Evolutionary conservation across 2,888 invertebrate genomes (phyloP).

Genomic region (Ctenicera cuprea): DNA sequence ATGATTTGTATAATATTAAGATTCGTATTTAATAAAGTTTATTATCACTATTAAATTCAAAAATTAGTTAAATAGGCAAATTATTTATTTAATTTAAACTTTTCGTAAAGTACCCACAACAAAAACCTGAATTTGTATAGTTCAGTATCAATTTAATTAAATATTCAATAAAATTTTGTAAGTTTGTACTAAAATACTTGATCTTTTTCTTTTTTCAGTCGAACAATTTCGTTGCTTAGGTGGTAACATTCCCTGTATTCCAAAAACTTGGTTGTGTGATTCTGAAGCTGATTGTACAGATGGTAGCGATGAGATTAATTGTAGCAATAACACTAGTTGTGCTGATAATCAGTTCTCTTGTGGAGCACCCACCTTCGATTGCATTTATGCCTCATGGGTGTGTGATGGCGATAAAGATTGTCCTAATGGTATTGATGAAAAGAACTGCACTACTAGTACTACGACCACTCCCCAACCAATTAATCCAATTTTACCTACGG

Average conservation of each 20-base stretch:
- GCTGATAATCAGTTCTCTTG: conserved; percentile 4
- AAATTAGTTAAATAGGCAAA: no score
- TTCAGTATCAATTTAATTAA: no score
- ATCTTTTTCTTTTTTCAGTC: no score
- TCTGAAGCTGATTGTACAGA: conserved; percentile 84
- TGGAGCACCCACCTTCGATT: conserved; percentile 68
- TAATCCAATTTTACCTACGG: not conserved
- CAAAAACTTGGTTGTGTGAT: conserved; percentile 87
- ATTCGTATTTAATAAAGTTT: no score
- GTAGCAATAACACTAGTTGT: not conserved
- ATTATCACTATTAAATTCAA: no score
- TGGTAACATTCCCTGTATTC: conserved; percentile 76
- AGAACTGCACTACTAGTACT: conserved; percentile 72
- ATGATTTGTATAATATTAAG: no score
- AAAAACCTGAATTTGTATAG: no score
- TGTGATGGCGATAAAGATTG: conserved; percentile 77
- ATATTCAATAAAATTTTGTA: no score
- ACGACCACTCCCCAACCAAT: conserved; percentile 19
- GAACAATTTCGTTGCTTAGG: not conserved
- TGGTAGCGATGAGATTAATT: conserved; percentile 62
- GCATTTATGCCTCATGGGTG: conserved; percentile 74
- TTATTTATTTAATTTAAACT: no score
- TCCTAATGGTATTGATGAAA: conserved; percentile 75
- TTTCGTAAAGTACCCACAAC: no score
- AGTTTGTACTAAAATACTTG: no score